Percentiles rank a stretch among this genome's conserved stretches.
Evolutionary conservation across 2,888 invertebrate genomes (phyloP).

Genomic region (Chrysolina americana): DNA sequence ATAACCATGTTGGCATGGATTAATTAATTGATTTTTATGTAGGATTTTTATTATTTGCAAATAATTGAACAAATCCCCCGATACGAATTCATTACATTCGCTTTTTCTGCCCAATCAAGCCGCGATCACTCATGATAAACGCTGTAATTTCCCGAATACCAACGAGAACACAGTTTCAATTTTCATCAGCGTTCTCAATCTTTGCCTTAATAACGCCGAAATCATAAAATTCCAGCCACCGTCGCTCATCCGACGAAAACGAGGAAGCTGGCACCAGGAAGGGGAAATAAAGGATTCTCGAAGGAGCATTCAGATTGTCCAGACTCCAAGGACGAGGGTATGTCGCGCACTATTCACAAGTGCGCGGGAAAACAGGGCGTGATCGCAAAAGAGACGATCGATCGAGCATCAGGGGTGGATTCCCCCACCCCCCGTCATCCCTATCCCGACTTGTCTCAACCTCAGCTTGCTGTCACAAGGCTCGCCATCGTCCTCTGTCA

Average conservation of each 20-base stretch:
- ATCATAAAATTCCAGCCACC: conserved; percentile 47
- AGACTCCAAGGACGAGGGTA: conserved; percentile 59
- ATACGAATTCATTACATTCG: neutral
- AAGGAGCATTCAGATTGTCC: conserved; percentile 61
- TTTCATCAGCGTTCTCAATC: conserved; percentile 3
- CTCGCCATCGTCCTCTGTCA: conserved; percentile 64
- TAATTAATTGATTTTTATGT: too few species aligned
- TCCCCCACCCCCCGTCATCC: conserved; percentile 63
- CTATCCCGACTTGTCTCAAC: conserved; percentile 63
- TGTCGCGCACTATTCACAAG: conserved; percentile 56
- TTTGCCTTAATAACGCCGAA: conserved; percentile 36
- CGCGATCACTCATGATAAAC: neutral
- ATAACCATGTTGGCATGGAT: too few species aligned
- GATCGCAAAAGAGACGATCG: conserved; percentile 67
- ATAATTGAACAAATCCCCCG: neutral
- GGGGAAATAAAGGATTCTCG: conserved; percentile 56
- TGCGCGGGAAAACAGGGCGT: conserved; percentile 68
- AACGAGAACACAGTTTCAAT: conserved; percentile 8
- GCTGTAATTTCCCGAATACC: neutral
- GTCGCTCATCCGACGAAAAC: conserved; percentile 44
- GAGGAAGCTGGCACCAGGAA: conserved; percentile 48
- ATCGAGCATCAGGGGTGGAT: conserved; percentile 66
- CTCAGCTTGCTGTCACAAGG: conserved; percentile 63
- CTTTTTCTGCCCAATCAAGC: neutral
- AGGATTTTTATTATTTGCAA: too few species aligned